Evolutionary conservation across 1,140 invertebrate species (phyloP).

Genomic region (Notospermus geniculatus): DNA sequence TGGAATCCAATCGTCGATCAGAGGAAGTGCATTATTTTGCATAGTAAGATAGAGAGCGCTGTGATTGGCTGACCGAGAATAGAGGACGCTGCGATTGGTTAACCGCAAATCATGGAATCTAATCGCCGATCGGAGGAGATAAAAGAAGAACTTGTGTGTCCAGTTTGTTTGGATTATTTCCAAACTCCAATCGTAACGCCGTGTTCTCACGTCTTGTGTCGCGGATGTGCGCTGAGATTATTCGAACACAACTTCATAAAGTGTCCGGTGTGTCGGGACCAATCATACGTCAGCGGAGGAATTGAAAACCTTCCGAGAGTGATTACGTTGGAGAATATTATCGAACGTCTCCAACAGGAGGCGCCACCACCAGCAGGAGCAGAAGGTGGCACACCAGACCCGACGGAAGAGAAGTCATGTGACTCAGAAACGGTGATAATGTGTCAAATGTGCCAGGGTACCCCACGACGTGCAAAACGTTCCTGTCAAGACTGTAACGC

Average conservation of each 20-base stretch:
- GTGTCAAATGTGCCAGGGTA: conserved; percentile 23
- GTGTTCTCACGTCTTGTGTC: conserved; percentile 88
- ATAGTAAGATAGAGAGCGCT: no score
- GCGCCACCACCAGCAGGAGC: conserved; percentile 7
- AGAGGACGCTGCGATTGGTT: conserved; percentile 73
- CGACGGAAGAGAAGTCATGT: not conserved
- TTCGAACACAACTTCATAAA: conserved; percentile 47
- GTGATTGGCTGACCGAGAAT: conserved; percentile 87
- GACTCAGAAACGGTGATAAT: not conserved
- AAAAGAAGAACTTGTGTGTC: conserved; percentile 94
- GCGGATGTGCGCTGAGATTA: conserved; percentile 43
- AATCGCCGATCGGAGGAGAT: conserved; percentile 82
- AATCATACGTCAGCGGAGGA: conserved; percentile 47
- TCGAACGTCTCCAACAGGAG: conserved; percentile 36
- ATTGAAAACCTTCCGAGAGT: conserved; percentile 46
- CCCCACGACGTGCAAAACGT: conserved; percentile 30
- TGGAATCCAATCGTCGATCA: no score
- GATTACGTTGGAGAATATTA: conserved; percentile 52
- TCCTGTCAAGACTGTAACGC: conserved; percentile 38
- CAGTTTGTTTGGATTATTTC: conserved; percentile 88
- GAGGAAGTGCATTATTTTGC: no score
- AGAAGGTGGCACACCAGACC: conserved; percentile 13
- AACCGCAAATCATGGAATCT: conserved; percentile 70
- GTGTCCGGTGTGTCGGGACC: conserved; percentile 50
- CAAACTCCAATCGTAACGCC: conserved; percentile 89